These are phyloP conservation scores for Linepithema humile DNA, from an alignment of 1,140 invertebrate species.

Conservation along the genomic window DNA sequence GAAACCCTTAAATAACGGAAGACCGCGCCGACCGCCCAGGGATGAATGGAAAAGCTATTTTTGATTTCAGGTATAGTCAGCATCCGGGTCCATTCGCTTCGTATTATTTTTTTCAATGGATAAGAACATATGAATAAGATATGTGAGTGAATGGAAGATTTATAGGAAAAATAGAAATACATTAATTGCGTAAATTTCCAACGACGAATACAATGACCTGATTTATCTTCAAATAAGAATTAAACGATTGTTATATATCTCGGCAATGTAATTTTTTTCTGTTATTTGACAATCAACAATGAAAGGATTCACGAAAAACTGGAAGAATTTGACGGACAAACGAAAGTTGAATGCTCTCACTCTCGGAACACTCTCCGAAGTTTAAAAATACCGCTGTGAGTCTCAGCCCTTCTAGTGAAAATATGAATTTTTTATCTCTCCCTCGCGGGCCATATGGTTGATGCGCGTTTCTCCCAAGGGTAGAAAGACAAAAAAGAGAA, in stretches of 20 bases:
- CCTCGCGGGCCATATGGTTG: conserved; percentile 71
- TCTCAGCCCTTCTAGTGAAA: conserved; percentile 79
- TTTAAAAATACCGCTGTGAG: conserved; percentile 68
- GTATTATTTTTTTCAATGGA: not conserved
- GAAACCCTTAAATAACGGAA: conserved; percentile 77
- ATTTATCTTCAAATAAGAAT: not conserved
- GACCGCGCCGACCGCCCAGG: conserved; percentile 45
- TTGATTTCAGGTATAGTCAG: conserved; percentile 4
- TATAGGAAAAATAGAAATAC: not conserved
- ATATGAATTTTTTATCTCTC: conserved; percentile 78
- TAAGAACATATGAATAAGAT: conserved; percentile 2
- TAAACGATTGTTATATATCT: not conserved
- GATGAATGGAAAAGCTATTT: conserved; percentile 36
- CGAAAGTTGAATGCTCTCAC: conserved; percentile 63
- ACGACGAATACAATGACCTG: too few relatives aligned
- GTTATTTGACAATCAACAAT: not conserved
- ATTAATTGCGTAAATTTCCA: not conserved
- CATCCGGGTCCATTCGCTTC: not conserved
- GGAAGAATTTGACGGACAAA: conserved; percentile 36
- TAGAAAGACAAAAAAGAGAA: conserved; percentile 66
- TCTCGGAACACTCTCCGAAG: conserved; percentile 29
- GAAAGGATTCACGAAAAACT: conserved; percentile 31
- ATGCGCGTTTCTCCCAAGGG: conserved; percentile 61
- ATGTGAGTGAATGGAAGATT: not conserved
- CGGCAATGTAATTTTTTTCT: not conserved